Evolutionary conservation across 2,113 vertebrate genomes (phyloP), one percentile per base, ranked within the genome.

Genomic region (Macrotus californicus): DNA sequence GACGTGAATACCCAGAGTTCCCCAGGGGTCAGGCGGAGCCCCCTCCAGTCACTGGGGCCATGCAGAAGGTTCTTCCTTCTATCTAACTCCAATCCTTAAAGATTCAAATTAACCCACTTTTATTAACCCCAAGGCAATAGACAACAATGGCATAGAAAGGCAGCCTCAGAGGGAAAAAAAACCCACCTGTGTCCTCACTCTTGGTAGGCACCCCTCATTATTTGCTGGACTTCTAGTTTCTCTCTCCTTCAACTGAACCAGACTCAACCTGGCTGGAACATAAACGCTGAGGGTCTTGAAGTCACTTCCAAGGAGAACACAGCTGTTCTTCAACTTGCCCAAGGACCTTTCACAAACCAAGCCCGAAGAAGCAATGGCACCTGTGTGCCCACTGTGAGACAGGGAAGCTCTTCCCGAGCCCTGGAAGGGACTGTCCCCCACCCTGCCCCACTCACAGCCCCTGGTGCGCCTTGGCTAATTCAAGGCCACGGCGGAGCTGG

Each of bases 51-150:
- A 26, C 77, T 46, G 14, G 66, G 39, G 67, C 75, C 10, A 1
- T 61, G 21, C n/a, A 31, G 54, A 39, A 93, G 94, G 92, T 93
- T 81, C 97, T 87, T 96, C 75, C 59, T 96, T 72, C 39, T 61
- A 2, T 61, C 89, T 66, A 81, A 92, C 91, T 83, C 66, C 72
- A 26, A 76, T 61, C 69, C 61, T 54, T 87, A 73, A 46, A 56
- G 54, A 94, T 41, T 41, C 94, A 64, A 61, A 34, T 66, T 59
- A 72, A 96, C 64, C 31, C 79, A 59, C 10, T 83, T 88, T 85
- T 79, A 92, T 64, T 88, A 88, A 70, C 29, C 80, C 79, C 61
- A 29, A 79, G 29, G 46, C 83, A 77, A 80, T 13, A 39, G 36
- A 67, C 16, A 76, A 81, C 59, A 89, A 87, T 26, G 15, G 75